Base-by-base conservation (phyloP, 1,140 invertebrate genomes). In the Lucilia cuprina region DNA sequence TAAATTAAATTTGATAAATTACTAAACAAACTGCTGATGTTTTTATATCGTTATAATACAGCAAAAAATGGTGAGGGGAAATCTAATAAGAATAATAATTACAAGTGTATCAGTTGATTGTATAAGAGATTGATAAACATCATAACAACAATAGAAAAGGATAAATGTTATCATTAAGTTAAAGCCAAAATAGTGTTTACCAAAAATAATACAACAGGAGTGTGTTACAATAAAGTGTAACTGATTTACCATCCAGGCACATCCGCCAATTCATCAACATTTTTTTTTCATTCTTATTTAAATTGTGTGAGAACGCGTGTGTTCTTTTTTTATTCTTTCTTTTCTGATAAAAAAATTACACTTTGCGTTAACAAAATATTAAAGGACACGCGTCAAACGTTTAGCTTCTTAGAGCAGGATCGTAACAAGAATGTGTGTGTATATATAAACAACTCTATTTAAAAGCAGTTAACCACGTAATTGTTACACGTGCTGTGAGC, bases 391-490 rank as follows among this genome's bases (percentile, higher is more conserved):
- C 80, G 85, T 85, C 85, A 82, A 65, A 47, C 30, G 74, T 60
- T 60, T 60, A 74, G 34, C 75, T 21, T 82, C 19, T 60, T 60
- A 60, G 0, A n/a, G 55, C 55, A n/a, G 55, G 55, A 10, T 7
- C 65, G n/a, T 30, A 74, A 82, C 86, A 82, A 85, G 87, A 87
- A 88, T 87, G 5, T 70, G n/a, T 70, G 10, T 25, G 9, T 35
- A 19, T 19, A 86, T 88, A 89, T 89, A 89, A 89, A 89, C 88
- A 89, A 89, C 88, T 89, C 88, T 89, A 89, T 89, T 89, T 88
- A 88, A 89, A 89, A 88, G 88, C 88, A 89, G 89, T 89, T 89
- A 89, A 89, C 88, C 88, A 88, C 88, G 89, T 89, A 89, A 89
- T 89, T 89, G 88, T 85, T 86, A 84, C 88, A 89, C 88, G 88